phyloP scores from a whole-genome alignment of 2,113 vertebrate species.

The Paramormyrops kingsleyae region DNA sequence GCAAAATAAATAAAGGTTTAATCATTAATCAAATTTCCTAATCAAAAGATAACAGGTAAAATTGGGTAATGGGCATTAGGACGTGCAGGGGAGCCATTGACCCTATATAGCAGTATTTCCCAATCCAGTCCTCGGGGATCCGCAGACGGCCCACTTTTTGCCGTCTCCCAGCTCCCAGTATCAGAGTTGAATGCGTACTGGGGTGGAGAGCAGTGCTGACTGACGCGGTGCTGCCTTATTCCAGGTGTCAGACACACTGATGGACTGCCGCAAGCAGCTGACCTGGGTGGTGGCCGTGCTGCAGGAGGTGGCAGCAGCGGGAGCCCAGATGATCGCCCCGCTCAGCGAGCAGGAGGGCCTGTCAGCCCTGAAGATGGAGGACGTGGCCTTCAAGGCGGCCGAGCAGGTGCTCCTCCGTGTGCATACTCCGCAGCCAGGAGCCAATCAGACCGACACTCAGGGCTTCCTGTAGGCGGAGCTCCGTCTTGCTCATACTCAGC shows the following conservation, averaged over 20 bases:
- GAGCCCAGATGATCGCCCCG: constrained; percentile 83
- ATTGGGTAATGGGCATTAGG: neutral
- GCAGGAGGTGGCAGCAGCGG: constrained; percentile 87
- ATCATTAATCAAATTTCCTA: too few relatives aligned
- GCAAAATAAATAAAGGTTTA: too few relatives aligned
- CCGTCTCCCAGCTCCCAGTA: neutral
- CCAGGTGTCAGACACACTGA: constrained; percentile 83
- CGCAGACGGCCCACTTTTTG: neutral
- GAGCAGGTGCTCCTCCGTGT: constrained; percentile 70
- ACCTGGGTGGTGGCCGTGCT: constrained; percentile 94
- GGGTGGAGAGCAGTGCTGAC: neutral
- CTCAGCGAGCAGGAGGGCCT: constrained; percentile 86
- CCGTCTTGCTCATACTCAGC: neutral
- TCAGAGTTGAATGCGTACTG: neutral
- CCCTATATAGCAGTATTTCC: neutral
- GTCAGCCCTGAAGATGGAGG: constrained; percentile 74
- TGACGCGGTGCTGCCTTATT: neutral
- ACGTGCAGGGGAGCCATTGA: neutral
- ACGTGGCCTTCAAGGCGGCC: constrained; percentile 84
- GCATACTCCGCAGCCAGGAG: neutral
- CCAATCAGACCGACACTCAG: neutral
- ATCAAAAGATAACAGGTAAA: neutral
- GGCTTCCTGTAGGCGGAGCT: neutral
- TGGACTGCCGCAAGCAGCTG: constrained; percentile 89
- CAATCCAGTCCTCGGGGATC: neutral